A percentile compares a stretch with the other conserved stretches of the same genome.
Evolutionary conservation across 2,113 vertebrate genomes (phyloP).

Genomic region (Ceyx cyanopectus): DNA sequence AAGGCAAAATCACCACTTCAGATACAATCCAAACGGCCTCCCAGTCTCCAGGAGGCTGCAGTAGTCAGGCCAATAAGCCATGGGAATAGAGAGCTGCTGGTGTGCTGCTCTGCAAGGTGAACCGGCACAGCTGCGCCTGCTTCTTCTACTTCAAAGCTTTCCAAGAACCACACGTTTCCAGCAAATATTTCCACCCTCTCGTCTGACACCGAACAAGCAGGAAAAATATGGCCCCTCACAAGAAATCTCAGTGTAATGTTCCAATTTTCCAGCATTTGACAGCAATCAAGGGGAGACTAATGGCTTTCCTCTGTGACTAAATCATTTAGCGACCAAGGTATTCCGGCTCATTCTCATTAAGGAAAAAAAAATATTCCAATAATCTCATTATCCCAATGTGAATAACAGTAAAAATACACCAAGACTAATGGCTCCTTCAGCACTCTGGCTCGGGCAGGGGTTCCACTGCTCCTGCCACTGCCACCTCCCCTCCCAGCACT

Average conservation of each 20-base stretch:
- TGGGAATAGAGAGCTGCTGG: slow-evolving; percentile 48
- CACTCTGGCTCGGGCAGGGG: slow-evolving; percentile 61
- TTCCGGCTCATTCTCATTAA: slow-evolving; percentile 92
- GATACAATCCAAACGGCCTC: not conserved
- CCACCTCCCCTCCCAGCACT: not conserved
- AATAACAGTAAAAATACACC: slow-evolving; percentile 82
- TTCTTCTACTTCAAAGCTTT: slow-evolving; percentile 32
- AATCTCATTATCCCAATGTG: slow-evolving; percentile 88
- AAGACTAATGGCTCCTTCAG: slow-evolving; percentile 83
- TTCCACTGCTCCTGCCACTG: too few species aligned
- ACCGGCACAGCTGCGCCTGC: not conserved
- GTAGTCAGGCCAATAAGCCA: slow-evolving; percentile 37
- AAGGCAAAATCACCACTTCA: not conserved
- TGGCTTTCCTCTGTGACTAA: slow-evolving; percentile 85
- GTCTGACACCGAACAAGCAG: slow-evolving; percentile 58
- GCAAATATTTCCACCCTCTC: slow-evolving; percentile 46
- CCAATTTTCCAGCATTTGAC: slow-evolving; percentile 83
- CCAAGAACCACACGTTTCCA: not conserved
- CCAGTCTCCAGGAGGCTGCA: not conserved
- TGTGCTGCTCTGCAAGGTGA: slow-evolving; percentile 4
- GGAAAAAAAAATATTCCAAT: slow-evolving; percentile 83
- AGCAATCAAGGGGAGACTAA: slow-evolving; percentile 90
- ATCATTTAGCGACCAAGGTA: slow-evolving; percentile 84
- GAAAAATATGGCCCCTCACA: slow-evolving; percentile 78
- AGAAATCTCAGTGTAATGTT: slow-evolving; percentile 87